These are phyloP conservation scores for Branchinecta lindahli DNA, from an alignment of 1,140 invertebrate species.

Conservation along the genomic window DNA sequence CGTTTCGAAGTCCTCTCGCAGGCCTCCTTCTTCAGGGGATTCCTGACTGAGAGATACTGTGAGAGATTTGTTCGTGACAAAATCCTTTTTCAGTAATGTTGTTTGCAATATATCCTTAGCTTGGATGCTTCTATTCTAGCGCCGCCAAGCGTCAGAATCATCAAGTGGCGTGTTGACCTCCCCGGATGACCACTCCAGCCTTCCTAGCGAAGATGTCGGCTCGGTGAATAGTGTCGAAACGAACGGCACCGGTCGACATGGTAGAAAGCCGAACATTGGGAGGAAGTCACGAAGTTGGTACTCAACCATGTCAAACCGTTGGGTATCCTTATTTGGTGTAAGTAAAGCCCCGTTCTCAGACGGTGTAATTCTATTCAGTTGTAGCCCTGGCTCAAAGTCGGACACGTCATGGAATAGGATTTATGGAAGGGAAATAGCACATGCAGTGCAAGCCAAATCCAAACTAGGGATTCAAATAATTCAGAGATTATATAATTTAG, in stretches of 20 bases:
- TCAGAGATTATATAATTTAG: too few relatives aligned
- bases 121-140: not conserved
- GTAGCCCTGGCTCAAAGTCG: too few relatives aligned
- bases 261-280: slow-evolving; percentile 44
- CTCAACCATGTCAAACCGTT: slow-evolving; percentile 76
- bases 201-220: slow-evolving; percentile 16
- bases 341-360: slow-evolving; percentile 30
- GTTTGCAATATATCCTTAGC: not conserved
- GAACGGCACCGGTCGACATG: not conserved
- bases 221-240: not conserved
- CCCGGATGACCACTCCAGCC: slow-evolving; percentile 27
- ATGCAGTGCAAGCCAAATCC: too few relatives aligned
- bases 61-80: too few relatives aligned
- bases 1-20: too few relatives aligned
- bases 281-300: slow-evolving; percentile 86
- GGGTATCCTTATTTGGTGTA: slow-evolving; percentile 78
- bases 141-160: slow-evolving; percentile 18
- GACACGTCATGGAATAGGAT: too few relatives aligned
- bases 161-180: slow-evolving; percentile 26
- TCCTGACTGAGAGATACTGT: too few relatives aligned
- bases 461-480: too few relatives aligned
- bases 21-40: too few relatives aligned
- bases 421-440: too few relatives aligned
- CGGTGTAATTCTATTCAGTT: too few relatives aligned
- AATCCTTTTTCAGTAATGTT: too few relatives aligned